Percentiles rank a stretch among this genome's conserved stretches.
phyloP scores from a whole-genome alignment of 2,888 invertebrate species.

The Gortyna flavago region DNA sequence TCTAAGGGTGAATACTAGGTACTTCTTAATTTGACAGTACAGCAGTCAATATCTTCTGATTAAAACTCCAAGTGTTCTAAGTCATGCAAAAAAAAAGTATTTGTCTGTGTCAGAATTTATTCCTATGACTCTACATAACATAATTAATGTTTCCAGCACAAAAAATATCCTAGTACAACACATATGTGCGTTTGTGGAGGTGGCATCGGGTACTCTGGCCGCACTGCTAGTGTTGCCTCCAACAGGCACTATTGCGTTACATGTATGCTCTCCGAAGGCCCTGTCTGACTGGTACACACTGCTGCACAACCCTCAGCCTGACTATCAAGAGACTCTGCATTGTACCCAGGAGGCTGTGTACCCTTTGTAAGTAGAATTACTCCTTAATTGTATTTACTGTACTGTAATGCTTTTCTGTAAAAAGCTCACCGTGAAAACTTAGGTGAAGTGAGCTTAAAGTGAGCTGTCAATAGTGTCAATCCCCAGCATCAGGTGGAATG shows the following conservation, averaged over 20 bases:
- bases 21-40: background rate
- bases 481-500: no score
- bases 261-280: conserved; percentile 94
- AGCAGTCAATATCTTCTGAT: background rate
- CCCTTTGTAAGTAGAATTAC: conserved; percentile 94
- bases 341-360: conserved; percentile 99
- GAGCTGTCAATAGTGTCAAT: no score
- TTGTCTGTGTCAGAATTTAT: background rate
- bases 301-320: conserved; percentile 97
- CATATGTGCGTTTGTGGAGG: conserved; percentile 95
- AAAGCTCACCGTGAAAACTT: no score
- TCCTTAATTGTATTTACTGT: background rate
- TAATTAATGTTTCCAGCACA: conserved; percentile 89
- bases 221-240: conserved; percentile 96
- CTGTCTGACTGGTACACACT: conserved; percentile 99
- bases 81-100: background rate
- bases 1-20: background rate
- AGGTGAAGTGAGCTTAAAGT: no score
- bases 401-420: no score
- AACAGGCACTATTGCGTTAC: conserved; percentile 93
- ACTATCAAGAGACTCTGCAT: conserved; percentile 96
- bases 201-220: conserved; percentile 93
- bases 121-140: background rate
- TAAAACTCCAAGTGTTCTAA: background rate
- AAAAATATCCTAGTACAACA: conserved; percentile 94